phyloP scores from a whole-genome alignment of 1,140 invertebrate species.

The Lucilia cuprina region DNA sequence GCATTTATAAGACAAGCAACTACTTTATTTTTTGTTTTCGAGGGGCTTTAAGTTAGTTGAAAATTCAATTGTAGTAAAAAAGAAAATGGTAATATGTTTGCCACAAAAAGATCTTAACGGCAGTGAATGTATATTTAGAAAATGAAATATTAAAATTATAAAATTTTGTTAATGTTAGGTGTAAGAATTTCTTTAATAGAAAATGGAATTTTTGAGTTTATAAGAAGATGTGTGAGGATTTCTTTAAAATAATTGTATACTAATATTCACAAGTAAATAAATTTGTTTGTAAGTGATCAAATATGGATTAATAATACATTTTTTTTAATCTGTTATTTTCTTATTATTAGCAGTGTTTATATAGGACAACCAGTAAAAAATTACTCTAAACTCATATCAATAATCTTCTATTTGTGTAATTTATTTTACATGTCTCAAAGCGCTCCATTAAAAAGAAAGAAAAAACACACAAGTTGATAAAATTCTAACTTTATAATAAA shows the following conservation, averaged over 20 bases:
- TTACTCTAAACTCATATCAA: too few species aligned
- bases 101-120: neutral
- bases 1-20: conserved; percentile 39
- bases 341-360: too few species aligned
- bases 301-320: too few species aligned
- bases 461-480: neutral
- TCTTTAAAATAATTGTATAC: too few species aligned
- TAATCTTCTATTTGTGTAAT: too few species aligned
- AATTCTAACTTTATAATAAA: neutral
- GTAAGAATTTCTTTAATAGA: neutral
- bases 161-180: neutral
- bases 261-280: too few species aligned
- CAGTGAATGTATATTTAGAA: neutral
- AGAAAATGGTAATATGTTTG: neutral
- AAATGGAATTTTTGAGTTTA: neutral
- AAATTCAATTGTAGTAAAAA: neutral
- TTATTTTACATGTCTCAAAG: neutral
- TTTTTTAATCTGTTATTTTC: too few species aligned
- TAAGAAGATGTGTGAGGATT: neutral
- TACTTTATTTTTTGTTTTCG: conserved; percentile 21
- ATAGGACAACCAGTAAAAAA: too few species aligned
- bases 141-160: neutral
- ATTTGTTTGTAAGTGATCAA: too few species aligned
- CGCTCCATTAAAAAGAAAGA: neutral
- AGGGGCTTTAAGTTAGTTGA: neutral